phyloP scores from a whole-genome alignment of 2,113 vertebrate species.

The Syngnathus typhle region DNA sequence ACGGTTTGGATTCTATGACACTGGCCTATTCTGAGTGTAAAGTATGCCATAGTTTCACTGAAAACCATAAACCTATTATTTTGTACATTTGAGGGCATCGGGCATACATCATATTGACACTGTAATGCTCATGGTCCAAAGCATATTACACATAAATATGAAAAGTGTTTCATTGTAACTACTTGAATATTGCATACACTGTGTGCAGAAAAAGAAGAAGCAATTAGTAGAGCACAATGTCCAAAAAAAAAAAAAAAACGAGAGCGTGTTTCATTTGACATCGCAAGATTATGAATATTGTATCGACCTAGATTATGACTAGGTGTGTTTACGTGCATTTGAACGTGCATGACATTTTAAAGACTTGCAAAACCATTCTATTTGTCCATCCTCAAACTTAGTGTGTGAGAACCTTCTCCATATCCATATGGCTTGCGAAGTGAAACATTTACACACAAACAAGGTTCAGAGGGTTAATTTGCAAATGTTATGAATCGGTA shows the following conservation, averaged over 20 bases:
- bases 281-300: neutral
- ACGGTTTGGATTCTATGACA: neutral
- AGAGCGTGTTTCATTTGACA: neutral
- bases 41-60: neutral
- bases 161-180: neutral
- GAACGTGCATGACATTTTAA: no score
- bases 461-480: conserved; percentile 38
- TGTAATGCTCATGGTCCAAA: neutral
- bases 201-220: neutral
- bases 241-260: neutral
- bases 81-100: neutral
- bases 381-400: neutral
- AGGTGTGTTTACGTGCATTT: no score
- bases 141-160: conserved; percentile 2
- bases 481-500: conserved; percentile 47
- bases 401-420: conserved; percentile 6
- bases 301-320: no score
- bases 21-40: neutral
- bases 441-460: conserved; percentile 33
- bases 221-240: neutral
- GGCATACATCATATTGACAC: neutral
- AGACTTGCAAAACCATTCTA: no score
- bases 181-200: neutral
- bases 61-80: neutral
- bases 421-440: conserved; percentile 33